Evolutionary conservation across 2,888 invertebrate genomes (phyloP).

Genomic region (Tholera decimalis): DNA sequence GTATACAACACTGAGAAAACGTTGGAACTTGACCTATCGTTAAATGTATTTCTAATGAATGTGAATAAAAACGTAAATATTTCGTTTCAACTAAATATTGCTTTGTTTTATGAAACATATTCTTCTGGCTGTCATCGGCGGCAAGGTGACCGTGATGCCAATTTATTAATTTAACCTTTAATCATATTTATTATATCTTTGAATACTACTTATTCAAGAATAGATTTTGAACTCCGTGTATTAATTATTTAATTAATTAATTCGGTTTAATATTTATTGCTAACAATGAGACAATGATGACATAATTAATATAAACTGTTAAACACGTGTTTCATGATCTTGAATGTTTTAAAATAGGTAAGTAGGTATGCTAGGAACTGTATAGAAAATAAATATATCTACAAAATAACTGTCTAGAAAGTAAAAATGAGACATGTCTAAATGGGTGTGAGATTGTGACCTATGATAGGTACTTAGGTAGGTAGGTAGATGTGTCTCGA

Average conservation of each 20-base stretch:
- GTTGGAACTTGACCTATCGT: background rate
- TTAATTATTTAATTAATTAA: background rate
- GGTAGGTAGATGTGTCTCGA: background rate
- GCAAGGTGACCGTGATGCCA: constrained; percentile 43
- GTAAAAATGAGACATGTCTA: too few relatives aligned
- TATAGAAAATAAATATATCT: constrained; percentile 18
- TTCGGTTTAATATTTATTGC: background rate
- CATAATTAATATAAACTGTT: constrained; percentile 9
- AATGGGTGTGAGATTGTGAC: background rate
- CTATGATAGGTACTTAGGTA: background rate
- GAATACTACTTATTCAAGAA: constrained; percentile 16
- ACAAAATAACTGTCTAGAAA: too few relatives aligned
- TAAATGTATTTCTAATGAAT: constrained; percentile 4
- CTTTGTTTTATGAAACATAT: constrained; percentile 27
- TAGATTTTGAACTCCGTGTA: background rate
- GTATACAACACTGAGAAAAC: background rate
- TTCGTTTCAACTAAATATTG: constrained; percentile 17
- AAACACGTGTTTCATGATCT: constrained; percentile 13
- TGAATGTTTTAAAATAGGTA: constrained; percentile 22
- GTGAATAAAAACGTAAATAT: constrained; percentile 11
- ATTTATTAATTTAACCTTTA: constrained; percentile 50
- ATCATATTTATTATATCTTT: too few relatives aligned
- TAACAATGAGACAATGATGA: background rate
- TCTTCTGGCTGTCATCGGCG: constrained; percentile 15
- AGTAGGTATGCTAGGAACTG: constrained; percentile 17